Conservation (phyloP, 2,888 invertebrate species). For the Tachystola acroxantha region DNA sequence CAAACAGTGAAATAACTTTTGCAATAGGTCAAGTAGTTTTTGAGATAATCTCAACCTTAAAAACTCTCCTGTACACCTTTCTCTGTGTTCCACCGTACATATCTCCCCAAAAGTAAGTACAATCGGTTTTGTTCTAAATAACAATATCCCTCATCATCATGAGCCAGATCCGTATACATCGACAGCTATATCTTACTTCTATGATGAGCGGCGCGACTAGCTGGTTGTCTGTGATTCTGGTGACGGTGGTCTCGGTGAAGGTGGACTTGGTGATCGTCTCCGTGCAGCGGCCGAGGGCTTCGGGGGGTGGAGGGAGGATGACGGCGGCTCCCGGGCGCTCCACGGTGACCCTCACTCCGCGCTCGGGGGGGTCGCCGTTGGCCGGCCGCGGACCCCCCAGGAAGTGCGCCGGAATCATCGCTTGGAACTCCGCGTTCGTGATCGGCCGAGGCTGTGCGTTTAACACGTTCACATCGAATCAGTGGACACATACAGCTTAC, state of each 20-base stretch:
- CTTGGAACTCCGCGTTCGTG: slow-evolving; percentile 96
- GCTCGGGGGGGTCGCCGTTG: slow-evolving; percentile 43
- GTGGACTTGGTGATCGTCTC: slow-evolving; percentile 98
- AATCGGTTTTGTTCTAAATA: too few species aligned
- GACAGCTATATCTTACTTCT: slow-evolving; percentile 83
- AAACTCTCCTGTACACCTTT: too few species aligned
- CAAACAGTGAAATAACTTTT: too few species aligned
- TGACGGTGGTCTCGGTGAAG: slow-evolving; percentile 96
- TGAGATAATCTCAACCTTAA: too few species aligned
- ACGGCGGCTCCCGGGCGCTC: slow-evolving; percentile 84
- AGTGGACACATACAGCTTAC: slow-evolving; percentile 15
- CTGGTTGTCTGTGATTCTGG: slow-evolving; percentile 95
- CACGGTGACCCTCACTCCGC: slow-evolving; percentile 90
- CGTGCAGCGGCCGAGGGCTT: slow-evolving; percentile 91
- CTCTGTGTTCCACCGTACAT: too few species aligned
- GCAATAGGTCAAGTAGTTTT: too few species aligned
- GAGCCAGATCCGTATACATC: too few species aligned
- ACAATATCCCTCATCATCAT: neutral
- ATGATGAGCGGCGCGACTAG: slow-evolving; percentile 90
- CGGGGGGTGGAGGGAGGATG: slow-evolving; percentile 89
- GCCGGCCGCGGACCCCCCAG: slow-evolving; percentile 71
- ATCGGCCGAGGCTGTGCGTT: slow-evolving; percentile 86
- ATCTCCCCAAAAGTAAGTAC: too few species aligned
- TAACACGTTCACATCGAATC: slow-evolving; percentile 73
- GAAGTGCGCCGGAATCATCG: slow-evolving; percentile 96